Conservation (phyloP, 2,113 vertebrate genomes). For the Promerops cafer region DNA sequence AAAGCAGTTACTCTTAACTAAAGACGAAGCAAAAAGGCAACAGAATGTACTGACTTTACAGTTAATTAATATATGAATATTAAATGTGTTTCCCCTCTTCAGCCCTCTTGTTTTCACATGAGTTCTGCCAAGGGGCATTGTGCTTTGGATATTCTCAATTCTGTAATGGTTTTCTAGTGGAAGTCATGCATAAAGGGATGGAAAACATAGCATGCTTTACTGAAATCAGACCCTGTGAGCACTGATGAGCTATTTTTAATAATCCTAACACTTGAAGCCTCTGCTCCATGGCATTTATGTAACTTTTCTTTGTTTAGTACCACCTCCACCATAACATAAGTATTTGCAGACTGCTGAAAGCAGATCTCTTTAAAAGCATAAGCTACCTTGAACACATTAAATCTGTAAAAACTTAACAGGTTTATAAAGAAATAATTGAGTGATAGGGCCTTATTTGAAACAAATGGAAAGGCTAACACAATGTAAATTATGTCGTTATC, state of each 20-base stretch:
- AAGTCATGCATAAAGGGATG: slow-evolving; percentile 7
- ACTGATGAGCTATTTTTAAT: slow-evolving; percentile 19
- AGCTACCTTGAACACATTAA: neutral
- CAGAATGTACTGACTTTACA: neutral
- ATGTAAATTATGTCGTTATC: neutral
- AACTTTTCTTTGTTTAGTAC: slow-evolving; percentile 24
- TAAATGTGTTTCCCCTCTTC: neutral
- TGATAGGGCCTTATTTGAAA: neutral
- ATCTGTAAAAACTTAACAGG: neutral
- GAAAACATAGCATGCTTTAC: neutral
- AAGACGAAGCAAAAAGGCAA: neutral
- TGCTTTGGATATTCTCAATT: neutral
- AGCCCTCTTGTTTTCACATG: neutral
- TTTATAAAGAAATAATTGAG: neutral
- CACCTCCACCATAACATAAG: neutral
- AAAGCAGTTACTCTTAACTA: neutral
- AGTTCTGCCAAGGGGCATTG: neutral
- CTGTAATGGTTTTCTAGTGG: neutral
- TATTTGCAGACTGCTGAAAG: neutral
- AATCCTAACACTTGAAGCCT: neutral
- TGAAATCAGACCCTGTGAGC: neutral
- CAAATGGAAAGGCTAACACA: neutral
- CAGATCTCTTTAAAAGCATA: neutral
- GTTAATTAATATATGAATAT: neutral
- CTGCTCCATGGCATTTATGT: neutral